Conservation (phyloP, 37 sponge, comb jelly and placozoan genomes). For the Mnemiopsis leidyi region DNA sequence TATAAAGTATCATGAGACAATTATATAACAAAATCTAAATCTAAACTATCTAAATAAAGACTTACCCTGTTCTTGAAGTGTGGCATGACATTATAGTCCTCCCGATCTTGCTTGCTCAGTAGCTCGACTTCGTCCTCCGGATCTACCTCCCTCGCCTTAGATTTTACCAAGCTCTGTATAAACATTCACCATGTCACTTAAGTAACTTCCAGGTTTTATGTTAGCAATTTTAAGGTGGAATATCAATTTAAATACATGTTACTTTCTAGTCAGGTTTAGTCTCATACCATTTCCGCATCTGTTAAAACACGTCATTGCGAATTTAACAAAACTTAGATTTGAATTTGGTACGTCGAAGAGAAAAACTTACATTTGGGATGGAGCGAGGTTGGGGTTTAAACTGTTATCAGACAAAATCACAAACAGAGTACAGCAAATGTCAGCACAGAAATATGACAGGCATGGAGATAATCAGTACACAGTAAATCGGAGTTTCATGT, state of each 20-base stretch:
- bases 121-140: not conserved
- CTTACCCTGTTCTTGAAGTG: constrained; percentile 11
- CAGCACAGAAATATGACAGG: not conserved
- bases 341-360: too few relatives aligned
- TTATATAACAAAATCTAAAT: too few relatives aligned
- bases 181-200: not conserved
- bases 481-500: not conserved
- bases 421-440: not conserved
- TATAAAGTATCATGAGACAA: too few relatives aligned
- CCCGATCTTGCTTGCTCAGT: not conserved
- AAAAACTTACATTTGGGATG: not conserved
- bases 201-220: too few relatives aligned
- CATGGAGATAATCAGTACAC: not conserved
- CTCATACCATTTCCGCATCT: too few relatives aligned
- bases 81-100: constrained; percentile 55
- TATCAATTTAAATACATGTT: too few relatives aligned
- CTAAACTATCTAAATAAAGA: not conserved
- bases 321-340: too few relatives aligned
- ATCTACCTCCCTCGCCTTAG: not conserved
- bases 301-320: too few relatives aligned
- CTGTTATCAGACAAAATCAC: not conserved
- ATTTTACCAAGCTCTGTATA: not conserved
- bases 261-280: too few relatives aligned
- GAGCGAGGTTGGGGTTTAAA: not conserved
- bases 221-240: too few relatives aligned